Evolutionary conservation across 2,888 invertebrate genomes (phyloP).

Genomic region (Chydorus sphaericus): DNA sequence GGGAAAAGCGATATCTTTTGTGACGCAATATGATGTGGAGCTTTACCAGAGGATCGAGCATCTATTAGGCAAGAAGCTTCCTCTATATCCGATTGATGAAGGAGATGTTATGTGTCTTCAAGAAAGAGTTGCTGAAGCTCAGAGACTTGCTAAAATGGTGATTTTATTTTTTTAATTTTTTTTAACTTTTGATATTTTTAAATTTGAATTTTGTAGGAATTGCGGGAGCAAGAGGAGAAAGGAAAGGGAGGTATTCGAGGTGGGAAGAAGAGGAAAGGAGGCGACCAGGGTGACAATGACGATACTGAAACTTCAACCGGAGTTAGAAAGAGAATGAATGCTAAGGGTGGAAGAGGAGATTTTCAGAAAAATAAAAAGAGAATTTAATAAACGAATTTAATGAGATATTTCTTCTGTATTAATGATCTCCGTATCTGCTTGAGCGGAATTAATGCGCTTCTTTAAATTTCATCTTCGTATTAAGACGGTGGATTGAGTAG

Average conservation of each 20-base stretch:
- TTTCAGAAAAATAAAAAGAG: too few species aligned
- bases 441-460: too few species aligned
- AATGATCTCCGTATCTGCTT: too few species aligned
- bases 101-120: constrained; percentile 89
- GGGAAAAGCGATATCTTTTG: constrained; percentile 88
- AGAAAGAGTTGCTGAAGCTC: constrained; percentile 85
- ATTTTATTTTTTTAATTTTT: constrained; percentile 11
- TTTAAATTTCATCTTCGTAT: too few species aligned
- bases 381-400: too few species aligned
- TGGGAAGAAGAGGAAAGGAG: constrained; percentile 38
- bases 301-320: constrained; percentile 66
- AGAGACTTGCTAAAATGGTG: constrained; percentile 73
- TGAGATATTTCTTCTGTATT: too few species aligned
- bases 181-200: constrained; percentile 16
- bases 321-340: constrained; percentile 58
- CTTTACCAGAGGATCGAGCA: constrained; percentile 94
- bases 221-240: constrained; percentile 58
- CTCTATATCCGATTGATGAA: constrained; percentile 74
- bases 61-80: constrained; percentile 79
- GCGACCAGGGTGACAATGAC: constrained; percentile 37
- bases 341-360: constrained; percentile 24
- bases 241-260: constrained; percentile 30
- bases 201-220: constrained; percentile 40
- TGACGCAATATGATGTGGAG: constrained; percentile 92
- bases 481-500: too few species aligned